Percentiles rank a stretch among this genome's conserved stretches.
These are phyloP conservation scores for Trichomycterus rosablanca DNA, from an alignment of 2,113 vertebrate genomes.

Conservation along the genomic window DNA sequence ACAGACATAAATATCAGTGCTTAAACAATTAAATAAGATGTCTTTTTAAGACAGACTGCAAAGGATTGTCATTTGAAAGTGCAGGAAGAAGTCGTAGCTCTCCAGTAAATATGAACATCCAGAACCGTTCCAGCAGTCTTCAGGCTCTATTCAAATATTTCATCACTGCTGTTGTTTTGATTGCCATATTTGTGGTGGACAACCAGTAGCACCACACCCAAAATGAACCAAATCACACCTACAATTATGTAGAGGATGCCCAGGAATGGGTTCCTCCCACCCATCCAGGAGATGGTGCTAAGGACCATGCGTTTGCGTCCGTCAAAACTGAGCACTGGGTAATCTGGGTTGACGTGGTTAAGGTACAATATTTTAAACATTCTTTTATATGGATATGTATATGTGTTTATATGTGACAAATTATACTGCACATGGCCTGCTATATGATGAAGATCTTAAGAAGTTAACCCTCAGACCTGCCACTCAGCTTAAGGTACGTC, in stretches of 20 bases:
- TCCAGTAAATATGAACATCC: neutral
- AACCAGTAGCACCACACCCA: slow-evolving; percentile 89
- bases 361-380: slow-evolving; percentile 58
- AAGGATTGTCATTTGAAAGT: neutral
- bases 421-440: no score
- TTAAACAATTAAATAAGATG: no score
- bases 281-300: slow-evolving; percentile 99
- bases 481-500: no score
- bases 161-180: slow-evolving; percentile 85
- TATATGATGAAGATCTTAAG: no score
- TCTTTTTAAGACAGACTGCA: neutral
- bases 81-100: slow-evolving; percentile 5
- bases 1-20: no score
- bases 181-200: slow-evolving; percentile 97
- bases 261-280: slow-evolving; percentile 97
- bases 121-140: neutral
- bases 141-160: slow-evolving; percentile 79
- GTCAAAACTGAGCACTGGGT: slow-evolving; percentile 89
- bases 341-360: slow-evolving; percentile 79
- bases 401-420: no score
- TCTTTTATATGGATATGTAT: no score
- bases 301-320: slow-evolving; percentile 96
- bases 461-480: no score
- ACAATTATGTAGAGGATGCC: slow-evolving; percentile 96
- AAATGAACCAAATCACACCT: slow-evolving; percentile 92